A percentile compares a stretch with the other conserved stretches of the same genome.
Conservation (phyloP, 1,140 invertebrate genomes). For the Nasonia giraulti region DNA sequence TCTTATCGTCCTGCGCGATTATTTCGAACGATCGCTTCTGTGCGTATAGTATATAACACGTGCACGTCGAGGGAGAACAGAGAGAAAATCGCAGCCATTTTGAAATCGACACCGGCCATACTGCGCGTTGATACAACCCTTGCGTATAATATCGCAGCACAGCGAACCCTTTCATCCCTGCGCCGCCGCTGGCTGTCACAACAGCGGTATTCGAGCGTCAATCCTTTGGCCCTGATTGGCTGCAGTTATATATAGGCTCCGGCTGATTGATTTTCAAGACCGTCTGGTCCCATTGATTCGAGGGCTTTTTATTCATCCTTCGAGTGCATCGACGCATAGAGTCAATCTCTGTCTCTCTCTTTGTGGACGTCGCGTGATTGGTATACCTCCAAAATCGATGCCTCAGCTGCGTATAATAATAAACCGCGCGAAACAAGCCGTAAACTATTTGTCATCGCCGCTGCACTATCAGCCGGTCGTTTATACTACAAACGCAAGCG, state of each 20-base stretch:
- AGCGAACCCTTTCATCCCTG: constrained; percentile 47
- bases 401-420: no score
- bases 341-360: no score
- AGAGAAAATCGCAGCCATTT: constrained; percentile 58
- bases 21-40: neutral
- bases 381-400: no score
- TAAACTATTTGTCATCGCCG: constrained; percentile 38
- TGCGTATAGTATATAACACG: no score
- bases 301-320: no score
- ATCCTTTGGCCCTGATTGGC: constrained; percentile 59
- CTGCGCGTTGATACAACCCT: constrained; percentile 53
- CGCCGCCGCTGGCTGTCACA: constrained; percentile 60
- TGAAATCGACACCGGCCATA: constrained; percentile 60
- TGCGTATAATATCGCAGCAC: constrained; percentile 54
- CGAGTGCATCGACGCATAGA: neutral
- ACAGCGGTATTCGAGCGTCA: constrained; percentile 63
- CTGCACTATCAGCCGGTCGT: neutral
- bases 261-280: neutral
- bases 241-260: constrained; percentile 37
- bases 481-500: constrained; percentile 1
- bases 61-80: no score
- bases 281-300: neutral
- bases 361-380: no score
- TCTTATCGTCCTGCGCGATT: neutral
- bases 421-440: constrained; percentile 26